Evolutionary conservation across 2,888 invertebrate species (phyloP).

Genomic region (Troides helena): DNA sequence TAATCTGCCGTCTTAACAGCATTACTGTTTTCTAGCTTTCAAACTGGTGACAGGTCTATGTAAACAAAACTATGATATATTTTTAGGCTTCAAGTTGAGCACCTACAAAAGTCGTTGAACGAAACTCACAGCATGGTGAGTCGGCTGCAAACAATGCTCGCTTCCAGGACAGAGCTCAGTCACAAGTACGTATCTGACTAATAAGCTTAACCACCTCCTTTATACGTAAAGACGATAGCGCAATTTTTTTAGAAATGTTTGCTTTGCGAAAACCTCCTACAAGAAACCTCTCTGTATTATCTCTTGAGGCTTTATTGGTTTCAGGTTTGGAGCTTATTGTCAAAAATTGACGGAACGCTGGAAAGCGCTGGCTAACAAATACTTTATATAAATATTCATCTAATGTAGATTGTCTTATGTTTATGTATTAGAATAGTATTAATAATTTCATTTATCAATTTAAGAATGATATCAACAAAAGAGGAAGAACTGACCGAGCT

Average conservation of each 20-base stretch:
- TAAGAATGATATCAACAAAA: constrained; percentile 73
- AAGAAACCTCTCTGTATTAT: too few species aligned
- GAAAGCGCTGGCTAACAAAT: background rate
- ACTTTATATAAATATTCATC: background rate
- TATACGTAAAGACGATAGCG: background rate
- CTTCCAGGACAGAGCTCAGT: constrained; percentile 60
- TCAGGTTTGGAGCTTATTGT: background rate
- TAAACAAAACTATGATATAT: background rate
- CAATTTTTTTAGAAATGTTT: too few species aligned
- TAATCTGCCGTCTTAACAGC: too few species aligned
- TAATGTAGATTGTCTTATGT: background rate
- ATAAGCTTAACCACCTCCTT: background rate
- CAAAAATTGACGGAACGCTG: background rate
- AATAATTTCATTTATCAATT: background rate
- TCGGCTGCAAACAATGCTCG: constrained; percentile 63
- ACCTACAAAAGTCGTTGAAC: constrained; percentile 66
- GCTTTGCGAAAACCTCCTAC: too few species aligned
- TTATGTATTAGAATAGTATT: background rate
- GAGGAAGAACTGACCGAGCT: constrained; percentile 73
- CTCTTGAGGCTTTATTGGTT: background rate
- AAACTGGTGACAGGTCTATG: too few species aligned
- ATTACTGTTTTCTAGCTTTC: too few species aligned
- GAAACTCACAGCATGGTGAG: constrained; percentile 73
- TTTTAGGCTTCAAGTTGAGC: constrained; percentile 70
- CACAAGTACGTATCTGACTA: constrained; percentile 52